phyloP scores from a whole-genome alignment of 2,113 vertebrate genomes.

The Lophura nycthemera region DNA sequence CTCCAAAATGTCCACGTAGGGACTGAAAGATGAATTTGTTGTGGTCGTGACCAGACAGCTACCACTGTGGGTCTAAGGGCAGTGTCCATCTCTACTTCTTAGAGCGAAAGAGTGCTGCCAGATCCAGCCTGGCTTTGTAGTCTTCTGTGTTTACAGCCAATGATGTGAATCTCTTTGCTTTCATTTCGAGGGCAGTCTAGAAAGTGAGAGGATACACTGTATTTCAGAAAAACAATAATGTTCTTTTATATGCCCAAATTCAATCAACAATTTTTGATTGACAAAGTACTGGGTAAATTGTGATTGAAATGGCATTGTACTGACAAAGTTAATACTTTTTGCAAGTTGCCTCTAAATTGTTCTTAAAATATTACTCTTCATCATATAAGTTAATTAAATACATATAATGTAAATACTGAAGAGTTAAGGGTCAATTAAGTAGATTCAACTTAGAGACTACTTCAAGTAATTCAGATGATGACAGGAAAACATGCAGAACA shows the following conservation, averaged over 20 bases:
- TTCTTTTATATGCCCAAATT: background rate
- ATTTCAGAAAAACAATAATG: background rate
- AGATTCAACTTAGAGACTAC: slow-evolving; percentile 26
- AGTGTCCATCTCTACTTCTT: background rate
- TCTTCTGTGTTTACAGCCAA: background rate
- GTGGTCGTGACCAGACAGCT: background rate
- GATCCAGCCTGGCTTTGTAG: background rate
- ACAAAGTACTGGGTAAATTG: slow-evolving; percentile 21
- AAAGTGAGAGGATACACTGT: background rate
- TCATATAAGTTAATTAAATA: background rate
- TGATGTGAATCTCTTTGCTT: background rate
- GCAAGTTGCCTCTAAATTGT: slow-evolving; percentile 19
- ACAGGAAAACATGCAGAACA: slow-evolving; percentile 14
- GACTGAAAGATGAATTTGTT: background rate
- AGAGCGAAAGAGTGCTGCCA: background rate
- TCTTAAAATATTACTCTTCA: slow-evolving; percentile 36
- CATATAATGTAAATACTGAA: background rate
- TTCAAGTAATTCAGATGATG: slow-evolving; percentile 56
- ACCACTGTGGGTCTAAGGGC: background rate
- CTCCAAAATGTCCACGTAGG: background rate
- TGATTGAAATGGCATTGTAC: slow-evolving; percentile 18
- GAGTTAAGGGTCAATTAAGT: background rate
- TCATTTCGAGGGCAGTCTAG: slow-evolving; percentile 24
- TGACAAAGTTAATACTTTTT: slow-evolving; percentile 24
- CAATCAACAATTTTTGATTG: slow-evolving; percentile 27